A percentile compares a stretch with the other conserved stretches of the same genome.
Conservation (phyloP, 1,140 invertebrate species). For the Meteorus sp. region DNA sequence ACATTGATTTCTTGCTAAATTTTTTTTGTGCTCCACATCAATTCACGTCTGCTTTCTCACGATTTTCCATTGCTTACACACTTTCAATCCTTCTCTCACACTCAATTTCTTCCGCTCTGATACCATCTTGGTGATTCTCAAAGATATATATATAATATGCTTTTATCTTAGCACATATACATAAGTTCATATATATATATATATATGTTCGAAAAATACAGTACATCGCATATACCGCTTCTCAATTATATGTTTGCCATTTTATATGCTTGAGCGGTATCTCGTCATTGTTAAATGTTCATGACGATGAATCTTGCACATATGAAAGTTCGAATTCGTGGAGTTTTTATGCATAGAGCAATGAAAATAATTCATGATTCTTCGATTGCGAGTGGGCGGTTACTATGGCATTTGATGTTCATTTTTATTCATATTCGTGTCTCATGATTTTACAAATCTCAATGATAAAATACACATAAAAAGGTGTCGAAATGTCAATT, state of each 20-base stretch:
- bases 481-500: background rate
- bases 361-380: background rate
- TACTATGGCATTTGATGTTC: slow-evolving; percentile 2
- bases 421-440: background rate
- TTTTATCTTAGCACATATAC: background rate
- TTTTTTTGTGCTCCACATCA: slow-evolving; percentile 24
- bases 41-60: slow-evolving; percentile 29
- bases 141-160: slow-evolving; percentile 3
- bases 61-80: slow-evolving; percentile 28
- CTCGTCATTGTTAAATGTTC: background rate
- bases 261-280: background rate
- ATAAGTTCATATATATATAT: no score
- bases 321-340: background rate
- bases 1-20: slow-evolving; percentile 29
- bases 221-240: slow-evolving; percentile 24
- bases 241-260: slow-evolving; percentile 9
- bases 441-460: background rate
- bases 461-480: background rate
- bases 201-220: slow-evolving; percentile 26
- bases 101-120: background rate
- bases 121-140: background rate
- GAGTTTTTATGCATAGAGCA: background rate
- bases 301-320: background rate
- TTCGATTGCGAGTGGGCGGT: background rate
- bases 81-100: slow-evolving; percentile 15